These are phyloP conservation scores for Griposia aprilina DNA, from an alignment of 2,888 invertebrate species.

Conservation along the genomic window DNA sequence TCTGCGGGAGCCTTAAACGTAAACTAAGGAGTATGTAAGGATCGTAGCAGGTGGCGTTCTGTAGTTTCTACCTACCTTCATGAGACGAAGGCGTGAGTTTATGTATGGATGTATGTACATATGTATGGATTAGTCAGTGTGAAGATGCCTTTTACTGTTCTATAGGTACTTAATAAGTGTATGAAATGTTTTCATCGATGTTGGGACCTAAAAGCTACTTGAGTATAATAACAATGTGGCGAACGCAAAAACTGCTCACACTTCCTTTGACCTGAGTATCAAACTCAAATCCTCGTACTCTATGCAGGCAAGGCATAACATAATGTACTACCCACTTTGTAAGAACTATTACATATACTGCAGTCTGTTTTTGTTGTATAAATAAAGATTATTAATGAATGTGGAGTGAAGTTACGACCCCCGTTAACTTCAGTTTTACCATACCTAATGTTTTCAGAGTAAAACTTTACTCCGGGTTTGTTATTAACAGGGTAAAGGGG, in stretches of 20 bases:
- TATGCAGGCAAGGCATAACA: not conserved
- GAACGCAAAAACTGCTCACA: not conserved
- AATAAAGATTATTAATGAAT: too few relatives aligned
- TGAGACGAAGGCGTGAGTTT: not conserved
- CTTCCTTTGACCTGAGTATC: not conserved
- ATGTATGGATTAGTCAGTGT: too few relatives aligned
- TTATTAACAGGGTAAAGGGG: not conserved
- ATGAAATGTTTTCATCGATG: not conserved
- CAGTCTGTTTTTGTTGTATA: too few relatives aligned
- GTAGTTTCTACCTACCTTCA: not conserved
- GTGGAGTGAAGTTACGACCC: not conserved
- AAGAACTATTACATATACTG: too few relatives aligned
- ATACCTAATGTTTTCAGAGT: not conserved
- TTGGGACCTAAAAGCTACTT: not conserved
- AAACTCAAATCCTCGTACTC: not conserved
- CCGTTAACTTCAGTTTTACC: not conserved
- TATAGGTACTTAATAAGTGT: not conserved
- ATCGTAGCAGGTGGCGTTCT: not conserved
- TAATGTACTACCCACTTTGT: too few relatives aligned
- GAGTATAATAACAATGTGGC: not conserved
- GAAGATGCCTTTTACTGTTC: too few relatives aligned
- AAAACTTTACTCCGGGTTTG: not conserved
- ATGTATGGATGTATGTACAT: too few relatives aligned
- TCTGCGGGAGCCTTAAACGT: too few relatives aligned
- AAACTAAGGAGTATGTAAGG: not conserved